Conservation (phyloP, 1,140 invertebrate species). For the Zaprionus davidi region DNA sequence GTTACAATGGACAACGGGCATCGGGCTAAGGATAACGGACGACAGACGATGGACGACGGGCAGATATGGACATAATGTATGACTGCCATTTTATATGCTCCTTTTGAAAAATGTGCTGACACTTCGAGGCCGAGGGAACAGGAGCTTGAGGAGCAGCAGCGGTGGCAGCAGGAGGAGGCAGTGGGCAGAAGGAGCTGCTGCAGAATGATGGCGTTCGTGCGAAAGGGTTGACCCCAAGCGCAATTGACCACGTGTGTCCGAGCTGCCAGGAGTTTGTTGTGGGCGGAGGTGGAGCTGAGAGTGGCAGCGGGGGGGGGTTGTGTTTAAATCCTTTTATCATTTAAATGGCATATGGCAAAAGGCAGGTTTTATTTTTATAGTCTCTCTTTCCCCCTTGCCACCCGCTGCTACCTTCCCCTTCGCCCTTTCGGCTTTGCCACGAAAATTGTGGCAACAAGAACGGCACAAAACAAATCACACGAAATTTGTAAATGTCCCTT, state of each 20-base stretch:
- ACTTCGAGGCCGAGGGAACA: slow-evolving; percentile 58
- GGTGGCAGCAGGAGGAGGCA: not conserved
- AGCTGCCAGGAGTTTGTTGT: slow-evolving; percentile 46
- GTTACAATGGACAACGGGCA: slow-evolving; percentile 14
- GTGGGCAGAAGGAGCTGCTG: slow-evolving; percentile 34
- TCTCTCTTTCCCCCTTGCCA: not conserved
- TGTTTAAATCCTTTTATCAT: slow-evolving; percentile 77
- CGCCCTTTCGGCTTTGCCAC: slow-evolving; percentile 1
- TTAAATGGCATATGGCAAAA: slow-evolving; percentile 81
- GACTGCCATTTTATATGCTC: slow-evolving; percentile 82
- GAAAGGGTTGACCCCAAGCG: slow-evolving; percentile 81
- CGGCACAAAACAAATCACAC: slow-evolving; percentile 61
- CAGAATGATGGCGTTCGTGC: slow-evolving; percentile 76
- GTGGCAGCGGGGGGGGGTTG: slow-evolving; percentile 9
- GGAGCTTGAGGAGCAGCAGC: slow-evolving; percentile 24
- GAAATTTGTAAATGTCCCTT: slow-evolving; percentile 78
- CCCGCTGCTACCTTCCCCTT: not conserved
- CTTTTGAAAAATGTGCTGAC: slow-evolving; percentile 82
- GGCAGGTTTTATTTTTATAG: slow-evolving; percentile 82
- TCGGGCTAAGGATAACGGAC: slow-evolving; percentile 7
- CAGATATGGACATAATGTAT: slow-evolving; percentile 82
- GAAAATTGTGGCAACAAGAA: slow-evolving; percentile 61
- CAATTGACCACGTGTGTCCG: slow-evolving; percentile 79
- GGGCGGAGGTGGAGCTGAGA: slow-evolving; percentile 21
- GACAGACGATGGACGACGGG: slow-evolving; percentile 18